Conservation (phyloP, 1,140 invertebrate genomes). For the Heliconius nattereri region DNA sequence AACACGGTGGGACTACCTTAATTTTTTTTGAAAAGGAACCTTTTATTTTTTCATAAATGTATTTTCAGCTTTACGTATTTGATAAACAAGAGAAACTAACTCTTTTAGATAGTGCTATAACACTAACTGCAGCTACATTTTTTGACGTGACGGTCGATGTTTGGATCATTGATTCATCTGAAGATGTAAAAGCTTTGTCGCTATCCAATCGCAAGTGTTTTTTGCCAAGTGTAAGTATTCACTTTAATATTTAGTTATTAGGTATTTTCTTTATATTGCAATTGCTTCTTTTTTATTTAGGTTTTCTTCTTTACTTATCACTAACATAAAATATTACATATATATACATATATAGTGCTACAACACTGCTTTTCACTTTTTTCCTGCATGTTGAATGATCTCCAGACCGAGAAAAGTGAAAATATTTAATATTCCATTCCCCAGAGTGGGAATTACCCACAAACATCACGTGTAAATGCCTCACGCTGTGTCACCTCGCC, state of each 20-base stretch:
- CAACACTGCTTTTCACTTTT: too few relatives aligned
- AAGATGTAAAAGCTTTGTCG: slow-evolving; percentile 53
- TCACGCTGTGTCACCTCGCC: too few relatives aligned
- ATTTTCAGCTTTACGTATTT: slow-evolving; percentile 61
- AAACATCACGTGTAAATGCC: too few relatives aligned
- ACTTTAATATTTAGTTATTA: neutral
- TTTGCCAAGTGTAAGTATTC: slow-evolving; percentile 34
- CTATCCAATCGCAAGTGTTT: slow-evolving; percentile 56
- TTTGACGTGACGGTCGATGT: slow-evolving; percentile 61
- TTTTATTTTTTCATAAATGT: neutral
- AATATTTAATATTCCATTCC: too few relatives aligned
- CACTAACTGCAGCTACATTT: slow-evolving; percentile 45
- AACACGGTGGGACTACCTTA: too few relatives aligned
- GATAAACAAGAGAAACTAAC: slow-evolving; percentile 55
- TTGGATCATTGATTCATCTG: slow-evolving; percentile 63
- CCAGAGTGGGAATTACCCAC: too few relatives aligned
- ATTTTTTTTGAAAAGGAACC: too few relatives aligned
- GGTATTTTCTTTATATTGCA: neutral
- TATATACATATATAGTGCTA: too few relatives aligned
- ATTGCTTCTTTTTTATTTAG: too few relatives aligned
- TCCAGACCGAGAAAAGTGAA: too few relatives aligned
- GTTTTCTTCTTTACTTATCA: neutral
- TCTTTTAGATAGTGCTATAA: slow-evolving; percentile 53
- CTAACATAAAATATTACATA: too few relatives aligned
- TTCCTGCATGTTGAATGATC: too few relatives aligned